Percentiles rank a stretch among this genome's conserved stretches.
These are phyloP conservation scores for Thelaira solivaga DNA, from an alignment of 2,888 invertebrate genomes.

Conservation along the genomic window DNA sequence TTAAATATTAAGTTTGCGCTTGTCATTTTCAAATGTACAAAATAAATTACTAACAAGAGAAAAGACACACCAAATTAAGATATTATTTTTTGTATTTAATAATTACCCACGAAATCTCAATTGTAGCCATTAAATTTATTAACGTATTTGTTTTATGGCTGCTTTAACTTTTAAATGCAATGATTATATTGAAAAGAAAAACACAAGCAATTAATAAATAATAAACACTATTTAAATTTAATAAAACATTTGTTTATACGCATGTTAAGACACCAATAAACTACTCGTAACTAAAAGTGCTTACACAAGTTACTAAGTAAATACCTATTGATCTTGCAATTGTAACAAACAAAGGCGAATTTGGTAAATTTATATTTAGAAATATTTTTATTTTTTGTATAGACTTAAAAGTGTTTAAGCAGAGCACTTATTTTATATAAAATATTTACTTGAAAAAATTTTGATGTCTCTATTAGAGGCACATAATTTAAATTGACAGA, in stretches of 20 bases:
- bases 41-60: constrained; percentile 16
- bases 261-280: not conserved
- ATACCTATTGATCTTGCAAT: no score
- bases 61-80: constrained; percentile 14
- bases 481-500: no score
- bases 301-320: no score
- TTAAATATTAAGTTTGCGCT: not conserved
- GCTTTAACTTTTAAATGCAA: constrained; percentile 44
- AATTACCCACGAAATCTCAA: constrained; percentile 12
- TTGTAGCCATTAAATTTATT: not conserved
- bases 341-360: no score
- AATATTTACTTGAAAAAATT: no score
- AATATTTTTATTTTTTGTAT: no score
- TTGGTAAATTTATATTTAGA: no score
- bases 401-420: no score
- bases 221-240: constrained; percentile 25
- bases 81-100: constrained; percentile 8
- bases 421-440: no score
- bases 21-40: constrained; percentile 8
- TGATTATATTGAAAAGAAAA: constrained; percentile 49
- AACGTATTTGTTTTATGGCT: not conserved
- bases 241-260: not conserved
- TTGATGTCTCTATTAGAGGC: no score
- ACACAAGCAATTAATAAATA: constrained; percentile 54
- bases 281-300: no score